Evolutionary conservation across 2,113 vertebrate species (phyloP), one percentile per base, ranked within the genome.

Genomic region (Oryzias melastigma): DNA sequence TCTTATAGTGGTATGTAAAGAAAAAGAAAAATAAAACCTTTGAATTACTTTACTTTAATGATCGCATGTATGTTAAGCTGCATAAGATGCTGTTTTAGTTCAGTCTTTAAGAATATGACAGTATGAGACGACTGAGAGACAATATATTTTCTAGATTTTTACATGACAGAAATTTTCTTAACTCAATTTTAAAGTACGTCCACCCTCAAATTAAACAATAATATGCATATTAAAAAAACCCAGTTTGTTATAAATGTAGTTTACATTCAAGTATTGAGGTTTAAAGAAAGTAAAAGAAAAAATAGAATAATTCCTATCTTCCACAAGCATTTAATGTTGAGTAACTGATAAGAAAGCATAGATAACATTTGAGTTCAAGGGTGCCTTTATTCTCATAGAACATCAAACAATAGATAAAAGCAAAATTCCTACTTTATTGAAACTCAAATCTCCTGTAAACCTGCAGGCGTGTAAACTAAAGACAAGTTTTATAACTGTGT

Each of bases 261-360:
- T 81, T 57, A 73, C 27, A 75, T 78, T 69, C 60, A 35, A 35
- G 35, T 35, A 35, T 35, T 27, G 3, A 35, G 35, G 10, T 3
- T 35, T 3, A 35, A 3, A 35, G 10, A 12, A 35, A 12, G 35
- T 35, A 35, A 35, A 12, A 35, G 8, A 35, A 35, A 35, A 35
- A 12, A 12, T 35, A 67, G 56, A 46, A 24, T 66, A 71, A 69
- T 75, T 77, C 73, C 68, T n/a, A 47, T 60, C 68, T 66, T 41
- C 62, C 77, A 58, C 77, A 78, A 66, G 75, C 73, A 75, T 84
- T 84, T 86, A 80, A 84, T 84, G 73, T 86, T 65, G 72, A 69
- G 77, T 58, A 80, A 72, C 70, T 43, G 76, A 82, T 64, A 72
- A 66, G 65, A 81, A 85, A 65, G 81, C 61, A 62, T 75, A 76